phyloP scores from a whole-genome alignment of 2,797 vertebrate genomes.

The Tenualosa ilisha region DNA sequence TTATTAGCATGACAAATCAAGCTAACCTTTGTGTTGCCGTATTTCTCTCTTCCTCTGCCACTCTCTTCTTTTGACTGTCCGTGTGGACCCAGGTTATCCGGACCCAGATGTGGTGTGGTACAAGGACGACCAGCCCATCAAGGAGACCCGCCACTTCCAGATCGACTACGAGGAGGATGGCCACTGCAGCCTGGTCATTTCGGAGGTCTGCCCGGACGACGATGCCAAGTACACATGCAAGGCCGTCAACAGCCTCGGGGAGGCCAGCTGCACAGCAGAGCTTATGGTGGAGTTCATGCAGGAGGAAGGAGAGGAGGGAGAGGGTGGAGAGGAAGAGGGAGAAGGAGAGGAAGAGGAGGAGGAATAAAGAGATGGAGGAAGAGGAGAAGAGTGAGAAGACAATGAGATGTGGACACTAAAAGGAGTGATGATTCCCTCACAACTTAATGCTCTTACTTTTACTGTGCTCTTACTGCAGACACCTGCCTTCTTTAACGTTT shows the following conservation, averaged over 20 bases:
- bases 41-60: neutral
- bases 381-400: neutral
- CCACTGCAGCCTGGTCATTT: conserved; percentile 86
- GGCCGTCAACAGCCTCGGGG: conserved; percentile 84
- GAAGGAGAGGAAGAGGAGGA: conserved; percentile 37
- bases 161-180: conserved; percentile 90
- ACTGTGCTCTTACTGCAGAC: conserved; percentile 34
- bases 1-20: too few species aligned
- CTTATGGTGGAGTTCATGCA: conserved; percentile 87
- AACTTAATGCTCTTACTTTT: conserved; percentile 42
- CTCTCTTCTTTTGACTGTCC: neutral
- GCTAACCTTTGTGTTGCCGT: too few species aligned
- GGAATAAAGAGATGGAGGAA: neutral
- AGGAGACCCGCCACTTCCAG: conserved; percentile 88
- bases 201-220: conserved; percentile 82
- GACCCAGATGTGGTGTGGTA: conserved; percentile 90
- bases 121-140: conserved; percentile 87
- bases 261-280: conserved; percentile 83
- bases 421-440: neutral
- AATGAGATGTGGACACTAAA: neutral
- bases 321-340: conserved; percentile 70
- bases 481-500: conserved; percentile 16
- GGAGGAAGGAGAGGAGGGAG: conserved; percentile 77
- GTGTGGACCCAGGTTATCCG: conserved; percentile 73
- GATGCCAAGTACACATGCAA: conserved; percentile 90